Percentiles rank a stretch among this genome's conserved stretches.
These are phyloP conservation scores for Helobdella robusta DNA, from an alignment of 2,888 invertebrate species.

Conservation along the genomic window DNA sequence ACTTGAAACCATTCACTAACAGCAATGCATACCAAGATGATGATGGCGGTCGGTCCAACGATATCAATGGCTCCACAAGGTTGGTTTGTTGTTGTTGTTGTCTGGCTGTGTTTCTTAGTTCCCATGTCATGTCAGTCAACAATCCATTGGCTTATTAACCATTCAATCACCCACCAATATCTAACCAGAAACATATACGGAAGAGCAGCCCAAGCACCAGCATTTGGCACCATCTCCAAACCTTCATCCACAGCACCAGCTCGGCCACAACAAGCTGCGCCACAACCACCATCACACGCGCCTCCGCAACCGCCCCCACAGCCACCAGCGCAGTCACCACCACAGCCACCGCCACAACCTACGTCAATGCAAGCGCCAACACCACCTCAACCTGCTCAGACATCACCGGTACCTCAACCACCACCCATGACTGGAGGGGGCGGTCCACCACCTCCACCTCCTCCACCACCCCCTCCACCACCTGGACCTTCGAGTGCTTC, in stretches of 20 bases:
- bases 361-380: neutral
- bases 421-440: neutral
- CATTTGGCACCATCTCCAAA: too few species aligned
- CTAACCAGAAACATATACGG: neutral
- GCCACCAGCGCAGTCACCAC: neutral
- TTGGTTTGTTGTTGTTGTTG: too few species aligned
- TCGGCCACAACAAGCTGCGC: too few species aligned
- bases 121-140: too few species aligned
- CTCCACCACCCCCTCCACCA: conserved; percentile 14
- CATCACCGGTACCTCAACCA: neutral
- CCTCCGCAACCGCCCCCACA: conserved; percentile 17
- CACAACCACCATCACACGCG: conserved; percentile 1
- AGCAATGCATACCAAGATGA: neutral
- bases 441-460: conserved; percentile 10
- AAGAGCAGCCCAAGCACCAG: neutral
- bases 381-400: conserved; percentile 7
- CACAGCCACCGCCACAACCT: neutral
- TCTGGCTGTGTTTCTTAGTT: too few species aligned
- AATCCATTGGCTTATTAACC: too few species aligned
- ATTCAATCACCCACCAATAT: too few species aligned
- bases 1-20: neutral
- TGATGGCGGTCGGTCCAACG: too few species aligned
- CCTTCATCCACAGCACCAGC: too few species aligned
- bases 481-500: neutral
- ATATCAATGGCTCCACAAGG: too few species aligned